Conservation (phyloP, 2,888 invertebrate species). For the Xanthostigma xanthostigma region DNA sequence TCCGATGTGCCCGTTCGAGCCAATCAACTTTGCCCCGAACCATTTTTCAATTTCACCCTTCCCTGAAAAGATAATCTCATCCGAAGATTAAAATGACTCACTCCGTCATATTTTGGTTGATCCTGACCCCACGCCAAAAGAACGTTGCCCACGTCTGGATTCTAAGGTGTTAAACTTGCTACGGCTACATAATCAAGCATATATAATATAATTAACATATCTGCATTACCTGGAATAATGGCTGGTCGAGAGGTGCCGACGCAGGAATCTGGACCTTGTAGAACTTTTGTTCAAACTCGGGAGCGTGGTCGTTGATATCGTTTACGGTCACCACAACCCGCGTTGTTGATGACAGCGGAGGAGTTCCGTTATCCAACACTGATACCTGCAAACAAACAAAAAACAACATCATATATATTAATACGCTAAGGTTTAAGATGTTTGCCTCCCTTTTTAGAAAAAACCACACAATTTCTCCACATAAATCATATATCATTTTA, state of each 20-base stretch:
- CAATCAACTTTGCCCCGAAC: no score
- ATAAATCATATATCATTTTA: no score
- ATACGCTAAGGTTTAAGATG: no score
- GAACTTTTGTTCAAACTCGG: conserved; percentile 67
- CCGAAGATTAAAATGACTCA: no score
- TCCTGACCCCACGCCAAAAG: not conserved
- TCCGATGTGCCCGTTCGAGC: no score
- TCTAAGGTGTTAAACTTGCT: conserved; percentile 12
- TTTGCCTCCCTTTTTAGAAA: no score
- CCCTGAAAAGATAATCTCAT: no score
- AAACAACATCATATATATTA: conserved; percentile 3
- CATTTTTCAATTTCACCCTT: no score
- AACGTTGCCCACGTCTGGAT: no score
- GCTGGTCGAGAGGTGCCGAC: conserved; percentile 32
- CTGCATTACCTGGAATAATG: conserved; percentile 41
- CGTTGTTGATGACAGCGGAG: conserved; percentile 58
- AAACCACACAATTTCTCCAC: no score
- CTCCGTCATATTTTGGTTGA: not conserved
- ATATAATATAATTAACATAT: no score
- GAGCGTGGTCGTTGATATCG: conserved; percentile 79
- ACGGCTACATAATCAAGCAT: conserved; percentile 23
- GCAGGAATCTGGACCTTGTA: conserved; percentile 69
- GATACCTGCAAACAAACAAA: conserved; percentile 37
- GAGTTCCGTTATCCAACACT: conserved; percentile 65
- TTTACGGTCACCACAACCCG: conserved; percentile 66